phyloP scores from a whole-genome alignment of 2,113 vertebrate genomes.

The Melospiza melodia region DNA sequence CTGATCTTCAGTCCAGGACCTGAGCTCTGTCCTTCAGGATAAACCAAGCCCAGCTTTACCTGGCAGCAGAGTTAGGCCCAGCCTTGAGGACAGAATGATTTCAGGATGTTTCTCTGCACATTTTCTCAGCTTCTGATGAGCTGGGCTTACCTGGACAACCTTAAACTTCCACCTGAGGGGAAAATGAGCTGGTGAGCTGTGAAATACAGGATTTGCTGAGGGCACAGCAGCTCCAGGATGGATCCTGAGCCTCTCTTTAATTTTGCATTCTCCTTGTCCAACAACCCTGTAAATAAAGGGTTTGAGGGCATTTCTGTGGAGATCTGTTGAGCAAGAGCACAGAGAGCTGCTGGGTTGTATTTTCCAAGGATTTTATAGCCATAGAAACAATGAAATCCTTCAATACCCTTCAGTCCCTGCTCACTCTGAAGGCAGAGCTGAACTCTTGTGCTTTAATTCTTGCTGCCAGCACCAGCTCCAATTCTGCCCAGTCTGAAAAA shows the following conservation, averaged over 20 bases:
- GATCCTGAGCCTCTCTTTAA: neutral
- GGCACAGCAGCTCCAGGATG: neutral
- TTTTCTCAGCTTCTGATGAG: neutral
- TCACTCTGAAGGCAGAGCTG: neutral
- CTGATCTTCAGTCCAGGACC: fast-evolving
- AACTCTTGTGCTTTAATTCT: neutral
- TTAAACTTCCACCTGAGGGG: neutral
- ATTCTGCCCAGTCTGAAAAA: neutral
- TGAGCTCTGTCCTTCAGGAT: neutral
- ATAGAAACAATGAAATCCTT: neutral
- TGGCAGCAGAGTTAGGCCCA: neutral
- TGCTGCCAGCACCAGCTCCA: neutral
- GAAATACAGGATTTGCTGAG: neutral
- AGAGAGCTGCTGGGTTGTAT: neutral
- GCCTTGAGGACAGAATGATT: neutral
- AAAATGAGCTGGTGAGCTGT: neutral
- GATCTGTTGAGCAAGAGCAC: neutral
- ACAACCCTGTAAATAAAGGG: neutral
- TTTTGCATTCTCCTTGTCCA: neutral
- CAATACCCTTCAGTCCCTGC: neutral
- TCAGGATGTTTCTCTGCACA: neutral
- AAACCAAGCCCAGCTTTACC: neutral
- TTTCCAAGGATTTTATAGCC: neutral
- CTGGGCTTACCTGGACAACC: neutral
- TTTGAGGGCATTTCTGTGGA: neutral